phyloP scores from a whole-genome alignment of 1,140 invertebrate genomes.

The Drosophila parabipectinata region DNA sequence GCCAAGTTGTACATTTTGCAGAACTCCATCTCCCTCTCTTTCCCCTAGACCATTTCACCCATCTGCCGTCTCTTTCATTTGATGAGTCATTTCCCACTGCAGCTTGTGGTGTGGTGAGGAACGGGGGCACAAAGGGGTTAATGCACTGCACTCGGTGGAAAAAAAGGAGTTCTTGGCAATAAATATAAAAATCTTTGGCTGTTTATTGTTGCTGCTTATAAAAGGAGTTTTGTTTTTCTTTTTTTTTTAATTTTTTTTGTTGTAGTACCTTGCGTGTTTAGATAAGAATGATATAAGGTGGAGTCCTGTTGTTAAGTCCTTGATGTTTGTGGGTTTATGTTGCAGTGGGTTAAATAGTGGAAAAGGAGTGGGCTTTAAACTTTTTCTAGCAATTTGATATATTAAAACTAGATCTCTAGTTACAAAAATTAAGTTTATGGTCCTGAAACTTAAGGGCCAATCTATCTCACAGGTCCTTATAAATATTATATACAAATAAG shows the following conservation, averaged over 20 bases:
- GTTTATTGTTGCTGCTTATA: constrained; percentile 55
- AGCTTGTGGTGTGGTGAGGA: constrained; percentile 13
- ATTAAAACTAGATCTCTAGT: too few species aligned
- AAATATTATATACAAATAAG: neutral
- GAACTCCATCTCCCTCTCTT: constrained; percentile 27
- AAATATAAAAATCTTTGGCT: constrained; percentile 78
- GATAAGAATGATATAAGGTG: constrained; percentile 3
- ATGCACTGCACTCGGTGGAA: constrained; percentile 62
- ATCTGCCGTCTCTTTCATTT: constrained; percentile 38
- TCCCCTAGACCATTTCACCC: neutral
- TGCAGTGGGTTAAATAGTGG: too few species aligned
- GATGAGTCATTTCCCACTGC: constrained; percentile 72
- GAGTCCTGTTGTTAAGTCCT: neutral
- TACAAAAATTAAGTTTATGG: neutral
- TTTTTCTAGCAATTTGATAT: too few species aligned
- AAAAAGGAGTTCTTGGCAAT: constrained; percentile 60
- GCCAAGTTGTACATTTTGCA: constrained; percentile 76
- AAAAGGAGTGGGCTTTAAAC: neutral
- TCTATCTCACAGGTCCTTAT: neutral
- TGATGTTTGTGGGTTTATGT: neutral
- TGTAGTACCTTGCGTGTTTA: constrained; percentile 3
- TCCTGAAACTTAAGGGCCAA: neutral
- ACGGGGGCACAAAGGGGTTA: constrained; percentile 70
- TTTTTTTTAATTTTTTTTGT: neutral
- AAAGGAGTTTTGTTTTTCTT: neutral